Percentiles rank a stretch among this genome's conserved stretches.
These are phyloP conservation scores for Psophia crepitans DNA, from an alignment of 2,113 vertebrate genomes.

Conservation along the genomic window DNA sequence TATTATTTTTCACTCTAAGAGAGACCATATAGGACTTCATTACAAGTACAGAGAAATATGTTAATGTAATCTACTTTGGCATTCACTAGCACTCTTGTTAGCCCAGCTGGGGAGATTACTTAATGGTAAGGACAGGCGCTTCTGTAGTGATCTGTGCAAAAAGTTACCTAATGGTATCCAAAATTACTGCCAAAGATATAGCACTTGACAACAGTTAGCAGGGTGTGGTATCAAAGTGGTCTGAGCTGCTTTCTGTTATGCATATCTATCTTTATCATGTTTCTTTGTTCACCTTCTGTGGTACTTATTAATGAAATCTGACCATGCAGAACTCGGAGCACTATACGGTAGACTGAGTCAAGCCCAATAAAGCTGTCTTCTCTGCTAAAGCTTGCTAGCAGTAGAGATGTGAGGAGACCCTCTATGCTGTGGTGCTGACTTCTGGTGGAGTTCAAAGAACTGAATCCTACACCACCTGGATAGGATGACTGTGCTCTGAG, in stretches of 20 bases:
- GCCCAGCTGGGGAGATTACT: background rate
- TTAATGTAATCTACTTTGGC: background rate
- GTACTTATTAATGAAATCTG: background rate
- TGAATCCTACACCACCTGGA: background rate
- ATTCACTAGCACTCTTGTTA: background rate
- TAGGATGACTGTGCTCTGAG: background rate
- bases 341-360: background rate
- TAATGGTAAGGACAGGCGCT: background rate
- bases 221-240: background rate
- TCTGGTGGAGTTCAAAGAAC: background rate
- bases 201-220: background rate
- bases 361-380: background rate
- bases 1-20: background rate
- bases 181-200: background rate
- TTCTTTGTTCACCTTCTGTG: background rate
- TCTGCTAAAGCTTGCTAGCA: background rate
- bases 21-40: background rate
- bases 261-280: background rate
- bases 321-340: background rate
- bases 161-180: background rate
- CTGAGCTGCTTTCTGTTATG: background rate
- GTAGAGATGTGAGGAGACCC: background rate
- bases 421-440: background rate
- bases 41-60: background rate
- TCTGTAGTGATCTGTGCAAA: background rate